These are phyloP conservation scores for Tetramorium alpestre DNA, from an alignment of 1,140 invertebrate genomes.

Conservation along the genomic window DNA sequence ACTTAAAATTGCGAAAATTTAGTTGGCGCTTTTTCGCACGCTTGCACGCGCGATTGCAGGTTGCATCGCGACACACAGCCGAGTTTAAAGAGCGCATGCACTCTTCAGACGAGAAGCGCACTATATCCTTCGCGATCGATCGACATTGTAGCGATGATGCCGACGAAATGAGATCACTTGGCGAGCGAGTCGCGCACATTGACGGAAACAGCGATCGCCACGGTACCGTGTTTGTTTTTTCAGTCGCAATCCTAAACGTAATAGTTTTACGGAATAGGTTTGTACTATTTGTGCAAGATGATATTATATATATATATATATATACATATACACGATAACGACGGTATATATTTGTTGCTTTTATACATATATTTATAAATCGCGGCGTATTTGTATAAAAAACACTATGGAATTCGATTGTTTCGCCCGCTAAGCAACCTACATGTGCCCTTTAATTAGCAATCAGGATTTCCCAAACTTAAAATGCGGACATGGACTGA, in stretches of 20 bases:
- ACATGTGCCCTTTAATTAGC: slow-evolving; percentile 46
- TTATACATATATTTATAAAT: slow-evolving; percentile 73
- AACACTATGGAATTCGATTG: slow-evolving; percentile 32
- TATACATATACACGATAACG: slow-evolving; percentile 30
- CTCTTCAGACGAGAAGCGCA: slow-evolving; percentile 13
- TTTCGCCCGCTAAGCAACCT: slow-evolving; percentile 33
- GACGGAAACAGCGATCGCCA: slow-evolving; percentile 27
- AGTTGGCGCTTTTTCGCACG: slow-evolving; percentile 23
- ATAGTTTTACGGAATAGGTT: slow-evolving; percentile 61
- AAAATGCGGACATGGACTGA: background rate
- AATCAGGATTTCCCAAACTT: slow-evolving; percentile 41
- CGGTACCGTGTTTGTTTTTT: slow-evolving; percentile 8
- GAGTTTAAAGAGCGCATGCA: slow-evolving; percentile 29
- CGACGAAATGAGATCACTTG: slow-evolving; percentile 25
- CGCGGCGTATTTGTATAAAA: slow-evolving; percentile 56
- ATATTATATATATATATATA: slow-evolving; percentile 49
- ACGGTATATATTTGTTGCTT: slow-evolving; percentile 70
- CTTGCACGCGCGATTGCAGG: background rate
- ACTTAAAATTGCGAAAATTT: background rate
- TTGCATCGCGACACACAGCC: slow-evolving; percentile 2
- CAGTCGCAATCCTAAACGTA: slow-evolving; percentile 37
- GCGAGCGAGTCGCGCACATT: slow-evolving; percentile 14
- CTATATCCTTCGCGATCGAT: slow-evolving; percentile 45
- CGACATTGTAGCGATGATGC: slow-evolving; percentile 30
- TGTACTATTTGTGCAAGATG: slow-evolving; percentile 70